Evolutionary conservation across 2,113 vertebrate species (phyloP), one percentile per base, ranked within the genome.

Genomic region (Corydoras maculifer): DNA sequence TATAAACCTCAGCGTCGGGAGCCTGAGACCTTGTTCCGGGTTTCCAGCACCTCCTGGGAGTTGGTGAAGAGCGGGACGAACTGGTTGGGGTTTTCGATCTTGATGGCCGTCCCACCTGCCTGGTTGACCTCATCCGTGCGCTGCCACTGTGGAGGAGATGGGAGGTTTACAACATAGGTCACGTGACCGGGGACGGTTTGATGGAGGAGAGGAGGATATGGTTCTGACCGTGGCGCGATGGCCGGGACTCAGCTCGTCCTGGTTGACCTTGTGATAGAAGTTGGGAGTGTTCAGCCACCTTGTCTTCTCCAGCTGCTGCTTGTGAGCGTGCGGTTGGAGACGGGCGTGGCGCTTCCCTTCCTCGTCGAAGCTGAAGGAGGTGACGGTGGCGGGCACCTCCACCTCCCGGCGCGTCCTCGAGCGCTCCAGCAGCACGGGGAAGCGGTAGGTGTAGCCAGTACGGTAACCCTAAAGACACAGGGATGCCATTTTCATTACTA

Each of bases 241-340:
- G 50, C 91, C 88, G 0, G 91, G 93, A 75, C 88, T 85, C 31
- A 91, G 84, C 54, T 93, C 90, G 0, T 92, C 91, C 79, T 94
- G 92, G 14, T 81, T 95, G 84, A 98, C 91, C 70, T 93, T 91
- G 76, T 93, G 89, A 88, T 98, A 98, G 77, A 90, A 91, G 86
- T 99, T 99, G 59, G 97, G 97, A 0, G 96, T 97, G 86, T 99
- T 98, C 75, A 99, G 93, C 97, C 97, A 99, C 12, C 97, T 89
- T 0, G 94, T 97, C 86, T 94, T 95, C 86, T 99, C 96, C 82
- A 95, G 94, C 87, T 98, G 97, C 75, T 98, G 97, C 29, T 92
- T 92, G 80, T 97, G 95, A 51, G 92, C 89, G 0, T 95, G 93
- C 10, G 92, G 94, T 25, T 92, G 88, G 80, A 93, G 89, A 1